Percentiles rank a stretch among this genome's conserved stretches.
These are phyloP conservation scores for Apamea monoglypha DNA, from an alignment of 2,888 invertebrate species.

Conservation along the genomic window DNA sequence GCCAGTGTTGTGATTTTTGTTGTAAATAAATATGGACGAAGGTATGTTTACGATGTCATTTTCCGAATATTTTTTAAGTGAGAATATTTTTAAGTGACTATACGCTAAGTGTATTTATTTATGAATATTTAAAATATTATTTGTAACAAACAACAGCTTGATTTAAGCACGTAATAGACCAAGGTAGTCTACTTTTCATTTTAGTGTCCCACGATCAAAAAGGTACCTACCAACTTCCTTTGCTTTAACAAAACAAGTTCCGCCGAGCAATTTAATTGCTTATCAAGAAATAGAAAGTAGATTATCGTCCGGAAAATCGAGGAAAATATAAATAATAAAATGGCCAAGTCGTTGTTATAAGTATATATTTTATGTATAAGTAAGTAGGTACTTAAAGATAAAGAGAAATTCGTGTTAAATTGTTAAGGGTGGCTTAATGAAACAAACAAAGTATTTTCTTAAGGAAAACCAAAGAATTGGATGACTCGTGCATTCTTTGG, in stretches of 20 bases:
- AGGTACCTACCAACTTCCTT: slow-evolving; percentile 15
- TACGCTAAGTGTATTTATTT: background rate
- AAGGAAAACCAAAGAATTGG: background rate
- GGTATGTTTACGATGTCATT: slow-evolving; percentile 66
- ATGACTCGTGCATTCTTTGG: background rate
- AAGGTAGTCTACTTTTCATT: slow-evolving; percentile 63
- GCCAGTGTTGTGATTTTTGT: slow-evolving; percentile 17
- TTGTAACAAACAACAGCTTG: background rate
- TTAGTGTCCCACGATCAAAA: slow-evolving; percentile 31
- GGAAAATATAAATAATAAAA: slow-evolving; percentile 22
- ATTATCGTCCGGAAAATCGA: slow-evolving; percentile 22
- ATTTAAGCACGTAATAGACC: slow-evolving; percentile 39
- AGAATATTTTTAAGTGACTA: background rate
- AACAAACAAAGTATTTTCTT: background rate
- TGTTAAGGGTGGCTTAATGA: background rate
- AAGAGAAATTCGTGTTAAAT: slow-evolving; percentile 4
- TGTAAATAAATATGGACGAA: slow-evolving; percentile 68
- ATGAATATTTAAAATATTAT: slow-evolving; percentile 4
- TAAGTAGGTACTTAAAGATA: slow-evolving; percentile 7
- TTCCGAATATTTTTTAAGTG: background rate
- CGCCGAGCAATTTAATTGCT: slow-evolving; percentile 18
- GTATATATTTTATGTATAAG: background rate
- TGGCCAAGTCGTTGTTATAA: background rate
- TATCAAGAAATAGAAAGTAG: slow-evolving; percentile 27
- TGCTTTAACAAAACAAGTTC: slow-evolving; percentile 22